A percentile compares a stretch with the other conserved stretches of the same genome.
Evolutionary conservation across 2,113 vertebrate species (phyloP).

Genomic region (Semnornis frantzii): DNA sequence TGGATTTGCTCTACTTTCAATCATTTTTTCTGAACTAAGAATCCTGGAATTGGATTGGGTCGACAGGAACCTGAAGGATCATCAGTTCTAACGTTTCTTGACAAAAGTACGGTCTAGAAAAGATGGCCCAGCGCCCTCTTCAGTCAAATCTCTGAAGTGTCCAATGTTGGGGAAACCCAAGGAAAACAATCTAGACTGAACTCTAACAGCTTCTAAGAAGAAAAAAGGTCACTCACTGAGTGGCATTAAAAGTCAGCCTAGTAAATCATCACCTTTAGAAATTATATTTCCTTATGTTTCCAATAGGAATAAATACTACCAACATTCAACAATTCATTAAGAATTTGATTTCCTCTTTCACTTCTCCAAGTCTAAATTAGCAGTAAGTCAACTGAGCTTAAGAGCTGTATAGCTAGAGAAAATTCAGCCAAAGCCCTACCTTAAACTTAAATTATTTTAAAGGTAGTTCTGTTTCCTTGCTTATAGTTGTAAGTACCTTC

Average conservation of each 20-base stretch:
- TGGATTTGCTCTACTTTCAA: neutral
- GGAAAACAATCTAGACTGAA: neutral
- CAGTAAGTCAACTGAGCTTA: neutral
- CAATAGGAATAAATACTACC: neutral
- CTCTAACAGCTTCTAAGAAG: neutral
- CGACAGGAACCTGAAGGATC: neutral
- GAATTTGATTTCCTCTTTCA: neutral
- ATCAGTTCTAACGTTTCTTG: neutral
- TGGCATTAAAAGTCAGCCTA: neutral
- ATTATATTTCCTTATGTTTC: neutral
- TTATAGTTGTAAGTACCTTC: neutral
- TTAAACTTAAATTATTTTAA: neutral
- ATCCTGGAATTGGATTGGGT: neutral
- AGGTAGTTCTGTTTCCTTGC: neutral
- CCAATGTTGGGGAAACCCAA: neutral
- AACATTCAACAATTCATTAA: neutral
- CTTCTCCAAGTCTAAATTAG: neutral
- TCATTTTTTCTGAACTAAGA: neutral
- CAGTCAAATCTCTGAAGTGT: neutral
- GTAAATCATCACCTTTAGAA: neutral
- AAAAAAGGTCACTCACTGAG: neutral
- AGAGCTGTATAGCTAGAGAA: neutral
- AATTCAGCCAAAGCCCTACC: neutral
- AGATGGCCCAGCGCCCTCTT: too few species aligned
- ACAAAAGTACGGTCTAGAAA: too few species aligned